Percentiles rank a stretch among this genome's conserved stretches.
Conservation (phyloP, 1,140 invertebrate genomes). For the Radopholus similis region DNA sequence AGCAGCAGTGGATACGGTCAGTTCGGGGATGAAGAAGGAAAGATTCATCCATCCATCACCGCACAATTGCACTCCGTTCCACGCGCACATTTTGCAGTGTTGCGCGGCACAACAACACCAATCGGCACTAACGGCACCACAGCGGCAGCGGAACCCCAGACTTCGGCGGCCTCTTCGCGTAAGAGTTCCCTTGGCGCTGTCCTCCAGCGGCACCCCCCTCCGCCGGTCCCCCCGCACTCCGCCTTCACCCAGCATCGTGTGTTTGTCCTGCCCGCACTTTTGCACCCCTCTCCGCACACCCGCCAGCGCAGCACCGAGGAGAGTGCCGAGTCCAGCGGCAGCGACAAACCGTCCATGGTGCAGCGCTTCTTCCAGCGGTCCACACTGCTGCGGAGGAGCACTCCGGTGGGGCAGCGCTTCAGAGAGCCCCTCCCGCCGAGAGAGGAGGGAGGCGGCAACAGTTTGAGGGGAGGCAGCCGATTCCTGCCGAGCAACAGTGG, state of each 20-base stretch:
- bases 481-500: background rate
- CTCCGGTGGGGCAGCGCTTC: background rate
- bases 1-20: background rate
- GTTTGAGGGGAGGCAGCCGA: too few relatives aligned
- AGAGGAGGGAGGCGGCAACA: background rate
- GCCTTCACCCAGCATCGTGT: background rate
- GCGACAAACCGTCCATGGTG: constrained; percentile 17
- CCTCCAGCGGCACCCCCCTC: background rate
- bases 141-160: too few relatives aligned
- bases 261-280: background rate
- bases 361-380: constrained; percentile 28
- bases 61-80: background rate
- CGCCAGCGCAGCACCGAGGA: constrained; percentile 13
- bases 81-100: background rate
- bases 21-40: background rate
- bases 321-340: background rate
- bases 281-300: background rate
- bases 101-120: background rate
- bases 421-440: background rate
- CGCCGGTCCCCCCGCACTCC: background rate
- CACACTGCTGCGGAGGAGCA: constrained; percentile 22
- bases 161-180: too few relatives aligned
- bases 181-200: too few relatives aligned
- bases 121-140: background rate
- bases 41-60: background rate